phyloP scores from a whole-genome alignment of 2,888 invertebrate genomes.

The Sceliomorpha sp. region DNA sequence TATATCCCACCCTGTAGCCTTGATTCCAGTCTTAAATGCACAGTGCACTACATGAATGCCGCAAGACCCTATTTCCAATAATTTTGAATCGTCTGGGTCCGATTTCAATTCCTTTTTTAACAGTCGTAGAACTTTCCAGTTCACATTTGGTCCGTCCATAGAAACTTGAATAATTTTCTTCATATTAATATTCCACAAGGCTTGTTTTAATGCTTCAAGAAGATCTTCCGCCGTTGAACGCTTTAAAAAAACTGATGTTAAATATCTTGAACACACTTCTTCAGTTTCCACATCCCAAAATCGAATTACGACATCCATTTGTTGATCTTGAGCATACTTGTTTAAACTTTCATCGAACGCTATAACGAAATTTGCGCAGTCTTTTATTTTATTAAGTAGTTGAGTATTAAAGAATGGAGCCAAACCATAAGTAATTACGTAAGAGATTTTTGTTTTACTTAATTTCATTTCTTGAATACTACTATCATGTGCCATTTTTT shows the following conservation, averaged over 20 bases:
- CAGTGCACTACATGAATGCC: slow-evolving; percentile 21
- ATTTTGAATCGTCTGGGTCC: slow-evolving; percentile 9
- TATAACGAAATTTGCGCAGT: slow-evolving; percentile 30
- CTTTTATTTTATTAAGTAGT: slow-evolving; percentile 13
- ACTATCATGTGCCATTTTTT: slow-evolving; percentile 19
- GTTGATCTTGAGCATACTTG: slow-evolving; percentile 52
- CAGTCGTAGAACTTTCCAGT: slow-evolving; percentile 34
- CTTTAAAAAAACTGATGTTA: slow-evolving; percentile 56
- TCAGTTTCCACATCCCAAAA: slow-evolving; percentile 57
- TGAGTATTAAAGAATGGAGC: slow-evolving; percentile 44
- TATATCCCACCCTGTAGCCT: slow-evolving; percentile 15
- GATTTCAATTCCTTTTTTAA: slow-evolving; percentile 34
- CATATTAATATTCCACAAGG: slow-evolving; percentile 15
- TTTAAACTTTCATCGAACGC: slow-evolving; percentile 60
- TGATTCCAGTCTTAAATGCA: slow-evolving; percentile 21
- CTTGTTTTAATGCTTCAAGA: slow-evolving; percentile 34
- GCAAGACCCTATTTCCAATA: slow-evolving; percentile 17
- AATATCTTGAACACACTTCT: slow-evolving; percentile 54
- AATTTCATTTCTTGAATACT: slow-evolving; percentile 17
- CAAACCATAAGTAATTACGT: slow-evolving; percentile 48
- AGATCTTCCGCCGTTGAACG: slow-evolving; percentile 57
- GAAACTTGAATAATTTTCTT: slow-evolving; percentile 53
- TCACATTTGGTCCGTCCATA: slow-evolving; percentile 60
- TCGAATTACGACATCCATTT: slow-evolving; percentile 64
- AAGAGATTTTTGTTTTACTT: slow-evolving; percentile 47